A percentile compares a stretch with the other conserved stretches of the same genome.
Conservation (phyloP, 1,140 invertebrate species). For the Macrocentrus cingulum region DNA sequence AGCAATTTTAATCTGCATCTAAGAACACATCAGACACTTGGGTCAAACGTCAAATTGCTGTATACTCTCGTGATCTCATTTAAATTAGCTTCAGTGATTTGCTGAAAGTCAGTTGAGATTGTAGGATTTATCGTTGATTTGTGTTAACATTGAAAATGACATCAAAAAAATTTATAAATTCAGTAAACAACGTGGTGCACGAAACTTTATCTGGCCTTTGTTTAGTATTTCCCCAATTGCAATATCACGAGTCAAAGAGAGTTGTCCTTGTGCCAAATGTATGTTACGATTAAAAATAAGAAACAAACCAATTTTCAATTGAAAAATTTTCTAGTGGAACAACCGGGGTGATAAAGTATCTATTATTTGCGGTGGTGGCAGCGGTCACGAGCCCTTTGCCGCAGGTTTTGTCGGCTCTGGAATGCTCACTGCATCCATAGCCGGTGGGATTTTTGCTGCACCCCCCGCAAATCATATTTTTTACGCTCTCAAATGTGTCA, state of each 20-base stretch:
- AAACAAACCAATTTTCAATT: not conserved
- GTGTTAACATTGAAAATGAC: constrained; percentile 15
- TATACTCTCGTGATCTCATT: too few relatives aligned
- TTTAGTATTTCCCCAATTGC: constrained; percentile 63
- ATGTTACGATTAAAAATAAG: constrained; percentile 29
- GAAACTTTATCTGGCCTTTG: constrained; percentile 71
- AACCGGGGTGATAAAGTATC: constrained; percentile 63
- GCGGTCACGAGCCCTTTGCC: constrained; percentile 83
- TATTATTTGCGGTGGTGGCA: constrained; percentile 79
- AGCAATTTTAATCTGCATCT: too few relatives aligned
- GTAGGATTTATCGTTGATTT: too few relatives aligned
- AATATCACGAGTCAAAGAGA: constrained; percentile 63
- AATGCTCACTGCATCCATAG: constrained; percentile 74
- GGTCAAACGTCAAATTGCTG: too few relatives aligned
- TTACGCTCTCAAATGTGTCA: constrained; percentile 66
- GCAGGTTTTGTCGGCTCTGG: constrained; percentile 78
- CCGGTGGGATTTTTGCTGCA: constrained; percentile 78
- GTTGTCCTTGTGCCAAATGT: constrained; percentile 63
- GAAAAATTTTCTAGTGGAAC: constrained; percentile 52
- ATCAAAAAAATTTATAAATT: constrained; percentile 69
- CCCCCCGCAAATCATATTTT: constrained; percentile 72
- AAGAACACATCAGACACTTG: too few relatives aligned
- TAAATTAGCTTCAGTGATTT: too few relatives aligned
- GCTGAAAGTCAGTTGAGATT: too few relatives aligned
- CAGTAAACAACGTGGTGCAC: constrained; percentile 65